A percentile compares a stretch with the other conserved stretches of the same genome.
Evolutionary conservation across 1,140 invertebrate genomes (phyloP).

Genomic region (Chelonus insularis): DNA sequence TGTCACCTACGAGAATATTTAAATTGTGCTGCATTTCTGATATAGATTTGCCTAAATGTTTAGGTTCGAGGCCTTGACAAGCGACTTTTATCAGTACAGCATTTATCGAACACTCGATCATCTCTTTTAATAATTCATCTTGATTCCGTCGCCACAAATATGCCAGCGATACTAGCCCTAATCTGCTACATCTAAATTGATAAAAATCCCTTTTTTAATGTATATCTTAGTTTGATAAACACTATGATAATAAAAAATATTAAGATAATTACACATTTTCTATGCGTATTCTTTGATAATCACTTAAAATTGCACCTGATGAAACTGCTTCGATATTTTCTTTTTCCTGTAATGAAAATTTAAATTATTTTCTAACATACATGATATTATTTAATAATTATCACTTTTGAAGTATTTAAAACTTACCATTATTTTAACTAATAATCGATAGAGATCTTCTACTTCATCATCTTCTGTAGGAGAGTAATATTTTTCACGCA

Average conservation of each 20-base stretch:
- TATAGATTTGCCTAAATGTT: constrained; percentile 87
- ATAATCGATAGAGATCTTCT: constrained; percentile 92
- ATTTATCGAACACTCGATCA: constrained; percentile 90
- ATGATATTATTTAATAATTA: neutral
- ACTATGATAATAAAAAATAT: constrained; percentile 18
- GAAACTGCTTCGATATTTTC: constrained; percentile 88
- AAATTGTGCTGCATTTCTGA: constrained; percentile 84
- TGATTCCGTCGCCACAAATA: constrained; percentile 96
- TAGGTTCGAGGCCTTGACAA: constrained; percentile 83
- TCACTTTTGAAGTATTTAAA: neutral
- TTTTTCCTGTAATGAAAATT: constrained; percentile 67
- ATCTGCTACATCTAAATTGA: constrained; percentile 77
- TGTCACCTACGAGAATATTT: constrained; percentile 73
- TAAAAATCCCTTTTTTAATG: neutral
- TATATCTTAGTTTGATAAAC: neutral
- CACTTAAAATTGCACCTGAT: constrained; percentile 95
- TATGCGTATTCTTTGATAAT: constrained; percentile 95
- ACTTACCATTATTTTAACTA: constrained; percentile 81
- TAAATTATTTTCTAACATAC: constrained; percentile 6
- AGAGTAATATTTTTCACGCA: constrained; percentile 81
- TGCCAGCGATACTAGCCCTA: constrained; percentile 85
- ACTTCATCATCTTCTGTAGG: constrained; percentile 93
- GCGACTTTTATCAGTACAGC: constrained; percentile 98
- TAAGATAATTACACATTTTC: constrained; percentile 89
- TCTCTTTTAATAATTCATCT: constrained; percentile 91